Conservation (phyloP, 2,797 vertebrate genomes). For the Liparis tanakae region DNA sequence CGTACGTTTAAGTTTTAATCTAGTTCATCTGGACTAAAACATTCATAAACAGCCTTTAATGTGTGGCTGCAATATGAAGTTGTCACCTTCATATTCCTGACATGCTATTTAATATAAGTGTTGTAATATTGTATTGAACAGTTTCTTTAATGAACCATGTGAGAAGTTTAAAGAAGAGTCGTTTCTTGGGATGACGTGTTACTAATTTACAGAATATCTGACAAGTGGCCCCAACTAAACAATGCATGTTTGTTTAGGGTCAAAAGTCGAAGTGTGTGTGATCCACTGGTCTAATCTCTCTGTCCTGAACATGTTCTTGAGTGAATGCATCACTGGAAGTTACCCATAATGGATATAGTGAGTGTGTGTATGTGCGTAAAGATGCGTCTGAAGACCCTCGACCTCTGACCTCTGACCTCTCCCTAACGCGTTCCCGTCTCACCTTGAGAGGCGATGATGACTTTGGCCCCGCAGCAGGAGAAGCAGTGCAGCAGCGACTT, state of each 20-base stretch:
- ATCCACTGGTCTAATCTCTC: not conserved
- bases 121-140: not conserved
- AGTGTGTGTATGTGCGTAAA: not conserved
- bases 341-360: not conserved
- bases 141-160: not conserved
- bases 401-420: not conserved
- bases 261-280: not conserved
- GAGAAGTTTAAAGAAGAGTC: not conserved
- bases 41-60: not conserved
- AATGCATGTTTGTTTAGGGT: not conserved
- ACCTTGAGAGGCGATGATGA: constrained; percentile 86
- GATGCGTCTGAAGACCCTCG: not conserved
- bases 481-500: constrained; percentile 90
- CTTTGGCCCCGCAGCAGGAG: constrained; percentile 85
- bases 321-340: not conserved
- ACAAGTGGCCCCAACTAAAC: not conserved
- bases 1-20: not conserved
- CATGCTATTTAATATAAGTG: too few relatives aligned
- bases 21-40: not conserved
- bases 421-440: constrained; percentile 32
- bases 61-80: not conserved
- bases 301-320: too few relatives aligned
- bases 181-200: not conserved
- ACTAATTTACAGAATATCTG: not conserved
- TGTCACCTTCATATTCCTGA: not conserved